Evolutionary conservation across 2,797 vertebrate species (phyloP), one percentile per base, ranked within the genome.

Genomic region (Lindbergichthys nudifrons): DNA sequence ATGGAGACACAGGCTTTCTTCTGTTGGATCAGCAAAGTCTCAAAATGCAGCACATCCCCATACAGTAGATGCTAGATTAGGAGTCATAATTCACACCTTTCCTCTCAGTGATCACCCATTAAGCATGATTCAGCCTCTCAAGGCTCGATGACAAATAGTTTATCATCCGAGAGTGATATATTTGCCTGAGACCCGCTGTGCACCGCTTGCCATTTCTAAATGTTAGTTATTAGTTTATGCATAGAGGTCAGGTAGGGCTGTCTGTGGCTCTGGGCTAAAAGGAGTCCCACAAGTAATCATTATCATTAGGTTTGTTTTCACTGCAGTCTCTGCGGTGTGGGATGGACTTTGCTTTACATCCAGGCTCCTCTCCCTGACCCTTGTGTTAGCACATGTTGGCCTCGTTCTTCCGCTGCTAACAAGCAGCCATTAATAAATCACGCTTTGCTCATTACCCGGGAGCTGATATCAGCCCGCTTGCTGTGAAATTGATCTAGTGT

Each of bases 361-460:
- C 50, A 70, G 18, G 80, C 74, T 63, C 45, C 78, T 85, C 65
- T 72, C 69, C 65, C 69, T 88, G 87, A 91, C 87, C 89, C 32
- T 1, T 14, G 68, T 84, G 86, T 85, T 75, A 77, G 77, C 46
- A 26, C 67, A 39, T 80, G 23, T 53, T 66, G 10, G 78, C 73
- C 71, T 77, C 41, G 26, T 71, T 76, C 76, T 66, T 84, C 66
- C 63, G 59, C 85, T 71, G 86, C 79, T 89, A 91, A 91, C 83
- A 87, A 85, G 87, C 64, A 58, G 46, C 67, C 88, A 89, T 93
- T 90, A 92, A 94, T 93, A 93, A 93, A 92, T 93, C 87, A 93
- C 79, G 81, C 75, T 73, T 74, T 73, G 72, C 89, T 93, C 89
- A 90, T 94, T 94, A 92, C 74, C 73, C 60, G 12, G 73, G 76